Evolutionary conservation across 2,797 vertebrate species (phyloP).

Genomic region (Sardinella longiceps): DNA sequence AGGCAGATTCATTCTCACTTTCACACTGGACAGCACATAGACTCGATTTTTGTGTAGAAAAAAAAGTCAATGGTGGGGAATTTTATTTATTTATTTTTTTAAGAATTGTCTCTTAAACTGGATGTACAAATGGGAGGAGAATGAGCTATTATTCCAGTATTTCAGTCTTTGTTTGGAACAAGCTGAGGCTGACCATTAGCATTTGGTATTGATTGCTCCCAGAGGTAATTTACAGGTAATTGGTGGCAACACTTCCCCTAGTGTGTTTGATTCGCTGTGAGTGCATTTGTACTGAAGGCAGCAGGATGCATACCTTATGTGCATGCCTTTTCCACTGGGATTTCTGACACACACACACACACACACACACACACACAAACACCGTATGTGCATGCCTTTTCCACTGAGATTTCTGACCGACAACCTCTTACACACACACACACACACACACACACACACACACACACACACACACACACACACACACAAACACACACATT

Average conservation of each 20-base stretch:
- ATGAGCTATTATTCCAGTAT: not conserved
- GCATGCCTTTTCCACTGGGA: not conserved
- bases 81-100: no score
- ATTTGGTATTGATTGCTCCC: constrained; percentile 69
- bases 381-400: not conserved
- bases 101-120: not conserved
- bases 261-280: constrained; percentile 48
- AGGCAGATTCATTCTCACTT: not conserved
- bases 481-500: constrained; percentile 27
- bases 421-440: no score
- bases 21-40: not conserved
- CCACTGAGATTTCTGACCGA: no score
- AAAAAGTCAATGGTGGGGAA: not conserved
- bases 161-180: not conserved
- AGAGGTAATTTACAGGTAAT: constrained; percentile 49
- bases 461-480: no score
- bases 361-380: no score
- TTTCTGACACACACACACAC: not conserved
- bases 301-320: not conserved
- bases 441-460: no score
- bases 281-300: constrained; percentile 48
- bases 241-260: constrained; percentile 37
- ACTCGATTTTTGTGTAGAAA: not conserved
- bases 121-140: not conserved
- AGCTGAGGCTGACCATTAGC: constrained; percentile 61